These are phyloP conservation scores for Poeciliopsis turrubarensis DNA, from an alignment of 2,113 vertebrate species.

Conservation along the genomic window DNA sequence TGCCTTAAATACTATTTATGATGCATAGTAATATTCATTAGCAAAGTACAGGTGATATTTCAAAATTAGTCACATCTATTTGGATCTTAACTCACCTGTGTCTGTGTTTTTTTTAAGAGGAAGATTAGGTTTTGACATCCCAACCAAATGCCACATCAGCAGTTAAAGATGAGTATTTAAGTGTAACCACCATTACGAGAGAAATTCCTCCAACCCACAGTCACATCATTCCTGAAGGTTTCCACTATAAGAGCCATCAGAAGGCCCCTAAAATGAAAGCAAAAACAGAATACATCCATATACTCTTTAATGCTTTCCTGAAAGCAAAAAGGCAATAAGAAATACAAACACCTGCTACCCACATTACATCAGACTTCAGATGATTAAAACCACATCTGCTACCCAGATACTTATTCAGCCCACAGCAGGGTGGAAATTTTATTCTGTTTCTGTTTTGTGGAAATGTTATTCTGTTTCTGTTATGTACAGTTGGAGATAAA, in stretches of 20 bases:
- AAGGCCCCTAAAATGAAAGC: background rate
- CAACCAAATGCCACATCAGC: background rate
- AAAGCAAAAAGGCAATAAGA: background rate
- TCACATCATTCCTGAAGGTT: background rate
- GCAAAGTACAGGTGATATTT: too few relatives aligned
- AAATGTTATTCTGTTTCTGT: background rate
- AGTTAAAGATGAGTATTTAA: background rate
- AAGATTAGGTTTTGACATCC: background rate
- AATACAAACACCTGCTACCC: background rate
- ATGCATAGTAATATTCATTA: too few relatives aligned
- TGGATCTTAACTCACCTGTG: background rate
- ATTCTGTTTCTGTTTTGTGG: background rate
- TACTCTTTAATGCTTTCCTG: background rate
- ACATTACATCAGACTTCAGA: background rate
- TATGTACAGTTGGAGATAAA: background rate
- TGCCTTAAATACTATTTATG: background rate
- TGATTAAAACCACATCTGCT: background rate
- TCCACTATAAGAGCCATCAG: background rate
- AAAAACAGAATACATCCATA: background rate
- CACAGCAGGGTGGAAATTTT: too few relatives aligned
- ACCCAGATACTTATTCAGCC: background rate
- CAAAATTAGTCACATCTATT: background rate
- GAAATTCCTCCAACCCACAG: background rate
- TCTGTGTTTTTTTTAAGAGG: background rate
- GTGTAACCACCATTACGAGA: background rate